Conservation (phyloP, 2,888 invertebrate genomes). For the Thysanoteuthis rhombus region DNA sequence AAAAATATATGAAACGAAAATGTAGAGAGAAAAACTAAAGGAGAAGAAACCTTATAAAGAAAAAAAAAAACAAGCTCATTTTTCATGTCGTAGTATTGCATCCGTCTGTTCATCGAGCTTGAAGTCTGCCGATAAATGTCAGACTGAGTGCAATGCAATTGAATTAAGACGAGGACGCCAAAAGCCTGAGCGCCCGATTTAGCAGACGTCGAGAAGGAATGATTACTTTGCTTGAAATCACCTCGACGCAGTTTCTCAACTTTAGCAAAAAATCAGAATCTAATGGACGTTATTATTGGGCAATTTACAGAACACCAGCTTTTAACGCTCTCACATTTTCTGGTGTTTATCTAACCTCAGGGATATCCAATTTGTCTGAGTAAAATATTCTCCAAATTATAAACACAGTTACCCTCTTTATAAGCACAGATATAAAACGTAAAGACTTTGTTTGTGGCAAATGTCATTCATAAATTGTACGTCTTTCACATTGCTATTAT, state of each 20-base stretch:
- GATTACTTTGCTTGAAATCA: not conserved
- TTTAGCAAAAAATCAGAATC: not conserved
- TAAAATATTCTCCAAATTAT: not conserved
- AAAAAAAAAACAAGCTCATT: not conserved
- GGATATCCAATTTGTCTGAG: not conserved
- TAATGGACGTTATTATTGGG: not conserved
- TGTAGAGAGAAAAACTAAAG: not conserved
- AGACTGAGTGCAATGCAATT: not conserved
- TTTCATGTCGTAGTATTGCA: not conserved
- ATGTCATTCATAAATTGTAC: not conserved
- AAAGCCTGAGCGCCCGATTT: not conserved
- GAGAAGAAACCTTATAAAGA: not conserved
- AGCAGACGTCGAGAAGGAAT: not conserved
- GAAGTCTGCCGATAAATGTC: not conserved
- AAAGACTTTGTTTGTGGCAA: not conserved
- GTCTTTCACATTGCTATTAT: not conserved
- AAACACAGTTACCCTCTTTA: not conserved
- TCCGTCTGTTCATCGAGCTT: not conserved
- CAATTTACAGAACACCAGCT: not conserved
- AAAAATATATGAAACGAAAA: not conserved
- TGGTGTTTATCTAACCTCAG: not conserved
- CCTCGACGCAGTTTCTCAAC: not conserved
- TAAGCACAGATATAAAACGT: not conserved
- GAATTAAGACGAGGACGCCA: not conserved
- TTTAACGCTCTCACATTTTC: not conserved